Conservation (phyloP, 1,140 invertebrate genomes). For the Conus ventricosus region DNA sequence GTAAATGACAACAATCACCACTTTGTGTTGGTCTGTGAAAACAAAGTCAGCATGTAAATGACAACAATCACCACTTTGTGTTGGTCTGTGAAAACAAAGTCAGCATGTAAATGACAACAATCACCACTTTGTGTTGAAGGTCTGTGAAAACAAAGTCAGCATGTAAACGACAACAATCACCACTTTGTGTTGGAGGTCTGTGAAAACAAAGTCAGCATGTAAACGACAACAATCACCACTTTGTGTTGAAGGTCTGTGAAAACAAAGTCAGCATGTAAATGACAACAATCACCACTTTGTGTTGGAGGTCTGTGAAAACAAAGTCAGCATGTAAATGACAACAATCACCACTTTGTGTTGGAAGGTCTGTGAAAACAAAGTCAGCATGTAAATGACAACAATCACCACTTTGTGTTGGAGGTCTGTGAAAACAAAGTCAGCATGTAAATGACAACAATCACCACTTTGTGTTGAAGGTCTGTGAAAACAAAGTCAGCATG, state of each 20-base stretch:
- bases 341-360: conserved; percentile 71
- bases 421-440: conserved; percentile 47
- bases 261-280: background rate
- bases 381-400: too few relatives aligned
- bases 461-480: conserved; percentile 71
- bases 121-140: conserved; percentile 70
- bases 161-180: too few relatives aligned
- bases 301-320: conserved; percentile 63
- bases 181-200: conserved; percentile 70
- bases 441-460: too few relatives aligned
- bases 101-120: too few relatives aligned
- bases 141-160: conserved; percentile 46
- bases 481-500: background rate
- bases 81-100: conserved; percentile 55
- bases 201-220: background rate
- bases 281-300: conserved; percentile 71
- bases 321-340: too few relatives aligned
- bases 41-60: background rate
- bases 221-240: too few relatives aligned
- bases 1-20: too few relatives aligned
- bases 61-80: conserved; percentile 71
- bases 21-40: conserved; percentile 67
- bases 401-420: conserved; percentile 71
- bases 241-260: conserved; percentile 68
- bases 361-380: conserved; percentile 55